Base-by-base conservation (phyloP, 2,888 invertebrate genomes). In the Leucozona laternaria region DNA sequence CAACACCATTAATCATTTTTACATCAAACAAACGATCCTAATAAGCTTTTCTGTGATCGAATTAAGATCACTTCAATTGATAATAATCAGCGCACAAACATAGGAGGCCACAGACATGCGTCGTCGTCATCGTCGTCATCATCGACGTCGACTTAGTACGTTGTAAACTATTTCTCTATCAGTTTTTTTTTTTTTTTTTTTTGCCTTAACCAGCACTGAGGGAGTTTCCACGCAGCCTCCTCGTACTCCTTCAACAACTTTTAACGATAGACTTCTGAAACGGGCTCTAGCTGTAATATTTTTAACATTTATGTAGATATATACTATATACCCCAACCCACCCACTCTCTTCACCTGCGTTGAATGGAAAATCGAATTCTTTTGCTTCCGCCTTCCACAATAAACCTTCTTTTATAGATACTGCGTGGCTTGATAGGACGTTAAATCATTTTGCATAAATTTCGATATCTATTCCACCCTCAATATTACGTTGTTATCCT, bases 381-480 rank as follows among this genome's bases (percentile, higher is more conserved):
- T 40, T 55, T 37, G 68, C 86, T 86, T 86, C 86, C 86, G 86
- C 86, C 86, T 79, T 86, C 81, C 80, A 77, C 43, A 15, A 31
- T 17, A 57, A 34, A 25, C 50, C 25, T 37, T 37, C 34, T 15
- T 34, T 34, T 57, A 11, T 31, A 13, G 17, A 20, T 20, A 28
- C 13, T 66, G 68, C 68, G 53, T 68, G 50, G 25, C 37, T 50
- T 53, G 68, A 53, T 68, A 53, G 37, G 64, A 66, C 75, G 37
- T 31, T 86, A 75, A 86, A 86, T 86, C 86, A 86, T 86, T 86
- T 86, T 86, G 82, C 86, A 86, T 86, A 86, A 86, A 86, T 82
- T 75, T 86, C 75, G 86, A 86, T 86, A 86, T 86, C 82, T 79
- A 86, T 86, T 82, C 86, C 86, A 86, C 86, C 86, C 86, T 86